Conservation (phyloP, 2,888 invertebrate genomes). For the Pollenia amentaria region DNA sequence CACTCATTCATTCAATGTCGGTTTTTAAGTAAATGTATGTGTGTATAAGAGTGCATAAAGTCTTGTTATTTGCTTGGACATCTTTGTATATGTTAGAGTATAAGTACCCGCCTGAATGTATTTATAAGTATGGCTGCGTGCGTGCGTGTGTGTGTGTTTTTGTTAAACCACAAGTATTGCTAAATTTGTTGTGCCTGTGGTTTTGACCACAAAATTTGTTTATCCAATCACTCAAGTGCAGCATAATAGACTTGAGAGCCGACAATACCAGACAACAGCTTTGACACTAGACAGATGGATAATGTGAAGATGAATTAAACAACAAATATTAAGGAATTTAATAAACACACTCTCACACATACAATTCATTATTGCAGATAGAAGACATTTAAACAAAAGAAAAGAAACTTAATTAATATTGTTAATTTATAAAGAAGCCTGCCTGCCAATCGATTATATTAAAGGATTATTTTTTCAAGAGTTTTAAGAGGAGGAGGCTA, state of each 20-base stretch:
- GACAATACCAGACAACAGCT: slow-evolving; percentile 68
- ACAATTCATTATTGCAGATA: not conserved
- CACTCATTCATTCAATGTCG: slow-evolving; percentile 52
- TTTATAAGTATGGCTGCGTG: not conserved
- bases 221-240: slow-evolving; percentile 74
- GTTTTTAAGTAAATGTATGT: slow-evolving; percentile 26
- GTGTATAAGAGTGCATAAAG: slow-evolving; percentile 6
- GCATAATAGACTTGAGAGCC: slow-evolving; percentile 72
- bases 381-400: not conserved
- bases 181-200: slow-evolving; percentile 74
- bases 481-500: too few species aligned
- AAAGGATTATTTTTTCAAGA: too few species aligned
- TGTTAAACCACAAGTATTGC: slow-evolving; percentile 68
- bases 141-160: not conserved
- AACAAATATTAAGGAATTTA: not conserved
- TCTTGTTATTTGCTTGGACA: slow-evolving; percentile 32
- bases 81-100: slow-evolving; percentile 5
- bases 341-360: not conserved
- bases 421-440: not conserved
- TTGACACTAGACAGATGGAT: slow-evolving; percentile 70
- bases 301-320: slow-evolving; percentile 37
- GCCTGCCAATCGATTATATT: too few species aligned
- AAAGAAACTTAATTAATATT: slow-evolving; percentile 33
- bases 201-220: slow-evolving; percentile 73
- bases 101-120: not conserved